Conservation (phyloP, 2,113 vertebrate genomes). For the Gobius niger region DNA sequence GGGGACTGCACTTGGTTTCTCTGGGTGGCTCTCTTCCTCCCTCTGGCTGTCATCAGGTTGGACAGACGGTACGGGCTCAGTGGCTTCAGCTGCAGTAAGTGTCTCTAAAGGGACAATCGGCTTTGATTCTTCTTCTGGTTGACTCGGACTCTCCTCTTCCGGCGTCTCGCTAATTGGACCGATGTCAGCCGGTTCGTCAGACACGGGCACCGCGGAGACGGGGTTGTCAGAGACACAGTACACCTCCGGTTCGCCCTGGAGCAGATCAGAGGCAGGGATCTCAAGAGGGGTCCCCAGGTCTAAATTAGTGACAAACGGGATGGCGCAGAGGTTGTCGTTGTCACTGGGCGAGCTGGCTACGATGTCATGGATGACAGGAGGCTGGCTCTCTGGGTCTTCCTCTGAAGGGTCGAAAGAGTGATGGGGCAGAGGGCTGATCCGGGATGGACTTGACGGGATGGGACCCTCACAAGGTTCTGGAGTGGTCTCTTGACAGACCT, state of each 20-base stretch:
- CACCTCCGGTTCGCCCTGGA: constrained; percentile 31
- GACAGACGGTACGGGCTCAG: constrained; percentile 11
- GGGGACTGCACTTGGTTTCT: constrained; percentile 12
- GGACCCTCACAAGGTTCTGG: constrained; percentile 64
- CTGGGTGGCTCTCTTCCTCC: constrained; percentile 20
- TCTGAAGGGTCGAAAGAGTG: constrained; percentile 33
- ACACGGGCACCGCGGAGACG: constrained; percentile 10
- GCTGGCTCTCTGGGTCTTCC: constrained; percentile 67
- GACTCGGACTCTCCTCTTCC: constrained; percentile 16
- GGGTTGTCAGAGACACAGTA: constrained; percentile 18
- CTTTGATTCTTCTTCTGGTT: constrained; percentile 17
- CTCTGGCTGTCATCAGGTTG: constrained; percentile 28
- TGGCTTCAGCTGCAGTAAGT: constrained; percentile 15
- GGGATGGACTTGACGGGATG: constrained; percentile 48
- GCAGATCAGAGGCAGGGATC: constrained; percentile 36
- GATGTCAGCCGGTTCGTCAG: constrained; percentile 35
- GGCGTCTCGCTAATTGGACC: constrained; percentile 10
- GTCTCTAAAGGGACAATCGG: constrained; percentile 47
- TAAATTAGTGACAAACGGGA: constrained; percentile 69
- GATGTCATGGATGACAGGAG: constrained; percentile 76
- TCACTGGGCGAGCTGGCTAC: constrained; percentile 76
- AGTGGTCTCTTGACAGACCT: constrained; percentile 78
- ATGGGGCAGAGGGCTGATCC: constrained; percentile 44
- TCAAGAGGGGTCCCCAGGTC: constrained; percentile 51
- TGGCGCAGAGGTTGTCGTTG: constrained; percentile 65